Evolutionary conservation across 2,888 invertebrate species (phyloP).

Genomic region (Podotricha telesiphe): DNA sequence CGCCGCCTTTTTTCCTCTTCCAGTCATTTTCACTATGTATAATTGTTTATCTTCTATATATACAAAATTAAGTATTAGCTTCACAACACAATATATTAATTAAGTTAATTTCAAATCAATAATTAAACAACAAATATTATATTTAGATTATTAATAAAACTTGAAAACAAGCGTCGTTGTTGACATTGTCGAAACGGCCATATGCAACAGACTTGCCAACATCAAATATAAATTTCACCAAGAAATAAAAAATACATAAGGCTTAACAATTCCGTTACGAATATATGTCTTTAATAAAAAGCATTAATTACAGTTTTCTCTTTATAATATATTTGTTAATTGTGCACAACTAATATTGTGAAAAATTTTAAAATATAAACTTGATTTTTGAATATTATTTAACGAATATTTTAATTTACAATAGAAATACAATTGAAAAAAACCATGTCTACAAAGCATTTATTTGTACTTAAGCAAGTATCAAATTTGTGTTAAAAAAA

Average conservation of each 20-base stretch:
- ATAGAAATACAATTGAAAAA: too few species aligned
- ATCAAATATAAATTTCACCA: not conserved
- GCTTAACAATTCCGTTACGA: not conserved
- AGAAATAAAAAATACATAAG: not conserved
- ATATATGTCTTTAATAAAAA: too few species aligned
- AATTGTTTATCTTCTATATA: constrained; percentile 21
- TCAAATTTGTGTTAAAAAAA: too few species aligned
- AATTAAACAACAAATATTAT: constrained; percentile 10
- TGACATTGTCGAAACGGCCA: constrained; percentile 30
- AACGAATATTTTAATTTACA: too few species aligned
- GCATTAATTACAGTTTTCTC: too few species aligned
- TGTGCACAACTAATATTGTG: too few species aligned
- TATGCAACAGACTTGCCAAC: constrained; percentile 6
- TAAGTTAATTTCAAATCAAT: not conserved
- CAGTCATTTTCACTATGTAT: constrained; percentile 57
- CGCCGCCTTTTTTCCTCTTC: constrained; percentile 66
- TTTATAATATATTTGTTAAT: too few species aligned
- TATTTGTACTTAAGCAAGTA: too few species aligned
- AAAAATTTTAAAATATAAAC: too few species aligned
- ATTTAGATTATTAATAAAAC: constrained; percentile 24
- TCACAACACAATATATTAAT: constrained; percentile 10
- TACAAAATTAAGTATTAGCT: constrained; percentile 22
- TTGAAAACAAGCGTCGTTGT: constrained; percentile 34
- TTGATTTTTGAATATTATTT: too few species aligned
- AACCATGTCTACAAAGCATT: too few species aligned